phyloP scores from a whole-genome alignment of 1,140 invertebrate genomes.

The Phymorhynchus buccinoides region DNA sequence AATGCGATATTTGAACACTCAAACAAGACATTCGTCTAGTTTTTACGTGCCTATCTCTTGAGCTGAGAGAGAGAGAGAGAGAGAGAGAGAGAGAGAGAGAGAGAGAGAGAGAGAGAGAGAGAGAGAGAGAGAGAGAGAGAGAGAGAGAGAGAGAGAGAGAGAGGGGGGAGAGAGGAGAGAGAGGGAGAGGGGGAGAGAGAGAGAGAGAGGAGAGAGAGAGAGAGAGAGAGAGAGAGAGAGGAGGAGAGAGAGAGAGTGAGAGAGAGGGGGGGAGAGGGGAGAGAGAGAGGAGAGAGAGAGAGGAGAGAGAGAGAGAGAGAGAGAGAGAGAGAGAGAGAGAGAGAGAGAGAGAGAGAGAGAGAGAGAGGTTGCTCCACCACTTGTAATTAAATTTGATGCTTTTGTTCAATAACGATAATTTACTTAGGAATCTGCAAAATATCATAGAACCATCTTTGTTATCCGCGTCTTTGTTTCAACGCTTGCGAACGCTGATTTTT shows the following conservation, averaged over 20 bases:
- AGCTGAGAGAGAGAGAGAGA: neutral
- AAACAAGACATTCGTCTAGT: too few species aligned
- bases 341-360: neutral
- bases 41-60: too few species aligned
- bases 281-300: neutral
- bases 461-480: too few species aligned
- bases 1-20: too few species aligned
- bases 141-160: neutral
- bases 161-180: neutral
- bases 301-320: neutral
- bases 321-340: neutral
- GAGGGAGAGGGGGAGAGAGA: neutral
- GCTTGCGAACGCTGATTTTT: too few species aligned
- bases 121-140: neutral
- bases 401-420: too few species aligned
- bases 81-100: neutral
- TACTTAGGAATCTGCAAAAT: too few species aligned
- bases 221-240: conserved; percentile 15
- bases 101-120: neutral
- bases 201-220: conserved; percentile 3
- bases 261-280: neutral
- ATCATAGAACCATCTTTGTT: too few species aligned
- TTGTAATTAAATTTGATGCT: too few species aligned
- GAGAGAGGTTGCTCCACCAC: neutral
- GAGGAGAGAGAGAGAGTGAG: neutral